phyloP scores from a whole-genome alignment of 2,888 invertebrate genomes.

The Helicoverpa assulta region DNA sequence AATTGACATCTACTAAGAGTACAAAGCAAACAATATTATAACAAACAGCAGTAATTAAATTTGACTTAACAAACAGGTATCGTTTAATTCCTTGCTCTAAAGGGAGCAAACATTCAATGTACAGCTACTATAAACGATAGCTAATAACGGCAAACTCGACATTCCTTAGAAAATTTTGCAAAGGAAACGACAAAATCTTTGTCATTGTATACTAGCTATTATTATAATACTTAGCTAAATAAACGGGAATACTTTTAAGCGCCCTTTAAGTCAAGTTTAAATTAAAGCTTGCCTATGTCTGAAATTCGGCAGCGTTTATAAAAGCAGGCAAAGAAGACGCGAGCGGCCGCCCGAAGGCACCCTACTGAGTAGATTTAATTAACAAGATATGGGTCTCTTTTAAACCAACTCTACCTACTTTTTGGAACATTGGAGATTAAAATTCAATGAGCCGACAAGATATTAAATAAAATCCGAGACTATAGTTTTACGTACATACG shows the following conservation, averaged over 20 bases:
- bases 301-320: slow-evolving; percentile 85
- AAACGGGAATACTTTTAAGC: slow-evolving; percentile 76
- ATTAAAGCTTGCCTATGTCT: slow-evolving; percentile 85
- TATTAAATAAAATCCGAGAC: slow-evolving; percentile 77
- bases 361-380: slow-evolving; percentile 89
- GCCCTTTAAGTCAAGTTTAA: slow-evolving; percentile 84
- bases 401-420: slow-evolving; percentile 87
- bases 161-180: slow-evolving; percentile 54
- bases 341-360: slow-evolving; percentile 80
- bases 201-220: slow-evolving; percentile 66
- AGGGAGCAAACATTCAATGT: slow-evolving; percentile 34
- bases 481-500: slow-evolving; percentile 71
- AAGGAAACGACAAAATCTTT: slow-evolving; percentile 66
- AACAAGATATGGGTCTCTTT: slow-evolving; percentile 89
- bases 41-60: slow-evolving; percentile 56
- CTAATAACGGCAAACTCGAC: slow-evolving; percentile 34
- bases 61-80: slow-evolving; percentile 52
- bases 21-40: slow-evolving; percentile 55
- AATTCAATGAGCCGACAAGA: slow-evolving; percentile 84
- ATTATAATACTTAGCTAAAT: slow-evolving; percentile 74
- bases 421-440: slow-evolving; percentile 87
- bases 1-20: slow-evolving; percentile 28
- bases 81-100: slow-evolving; percentile 49
- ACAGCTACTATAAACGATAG: slow-evolving; percentile 34
- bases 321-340: slow-evolving; percentile 78